phyloP scores from a whole-genome alignment of 2,113 vertebrate genomes.

The Poeciliopsis prolifica region DNA sequence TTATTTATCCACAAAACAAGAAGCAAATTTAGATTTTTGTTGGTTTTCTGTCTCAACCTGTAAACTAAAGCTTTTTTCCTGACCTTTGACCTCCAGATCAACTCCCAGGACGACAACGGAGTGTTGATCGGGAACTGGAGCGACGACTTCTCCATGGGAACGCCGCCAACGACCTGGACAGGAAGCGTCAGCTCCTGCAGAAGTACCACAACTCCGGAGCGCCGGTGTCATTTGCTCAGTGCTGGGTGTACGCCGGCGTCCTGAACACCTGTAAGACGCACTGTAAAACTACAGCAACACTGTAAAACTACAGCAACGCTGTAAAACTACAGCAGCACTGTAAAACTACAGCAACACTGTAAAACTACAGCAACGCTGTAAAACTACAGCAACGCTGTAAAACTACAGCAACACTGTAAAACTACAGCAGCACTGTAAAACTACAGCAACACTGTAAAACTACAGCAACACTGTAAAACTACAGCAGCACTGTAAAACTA shows the following conservation, averaged over 20 bases:
- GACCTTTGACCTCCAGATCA: slow-evolving; percentile 80
- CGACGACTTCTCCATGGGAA: slow-evolving; percentile 79
- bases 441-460: too few species aligned
- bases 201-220: slow-evolving; percentile 78
- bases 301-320: not conserved
- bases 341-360: too few species aligned
- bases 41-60: too few species aligned
- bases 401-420: too few species aligned
- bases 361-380: too few species aligned
- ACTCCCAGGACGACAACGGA: slow-evolving; percentile 87
- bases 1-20: too few species aligned
- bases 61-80: not conserved
- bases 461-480: too few species aligned
- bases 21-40: too few species aligned
- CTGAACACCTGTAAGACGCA: slow-evolving; percentile 87
- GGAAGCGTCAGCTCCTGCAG: slow-evolving; percentile 87
- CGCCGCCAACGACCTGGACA: slow-evolving; percentile 87
- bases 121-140: slow-evolving; percentile 90
- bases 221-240: slow-evolving; percentile 87
- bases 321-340: not conserved
- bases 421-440: too few species aligned
- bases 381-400: too few species aligned
- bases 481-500: too few species aligned
- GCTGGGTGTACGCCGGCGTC: slow-evolving; percentile 95
- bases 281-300: not conserved